Conservation (phyloP, 2,113 vertebrate species). For the Dipodomys spectabilis region DNA sequence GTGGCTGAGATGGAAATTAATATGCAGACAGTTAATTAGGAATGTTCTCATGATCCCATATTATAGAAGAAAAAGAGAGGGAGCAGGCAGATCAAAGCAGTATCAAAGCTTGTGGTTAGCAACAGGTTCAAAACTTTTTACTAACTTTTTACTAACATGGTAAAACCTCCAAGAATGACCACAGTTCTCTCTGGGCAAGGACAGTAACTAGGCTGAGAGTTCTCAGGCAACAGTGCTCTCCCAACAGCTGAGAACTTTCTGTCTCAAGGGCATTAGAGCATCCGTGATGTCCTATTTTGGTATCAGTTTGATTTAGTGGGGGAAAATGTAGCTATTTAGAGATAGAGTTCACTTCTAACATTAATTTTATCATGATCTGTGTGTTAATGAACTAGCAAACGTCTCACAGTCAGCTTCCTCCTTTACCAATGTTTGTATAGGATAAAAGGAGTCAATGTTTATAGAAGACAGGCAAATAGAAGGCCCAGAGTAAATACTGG, state of each 20-base stretch:
- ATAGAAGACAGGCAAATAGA: background rate
- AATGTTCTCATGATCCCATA: background rate
- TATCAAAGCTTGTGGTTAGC: background rate
- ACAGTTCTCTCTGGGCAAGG: background rate
- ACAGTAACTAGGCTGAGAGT: background rate
- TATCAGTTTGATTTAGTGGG: background rate
- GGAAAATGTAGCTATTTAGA: background rate
- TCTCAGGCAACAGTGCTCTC: background rate
- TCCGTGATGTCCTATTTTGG: background rate
- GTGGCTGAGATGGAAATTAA: background rate
- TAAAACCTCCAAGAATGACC: background rate
- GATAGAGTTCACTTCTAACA: background rate
- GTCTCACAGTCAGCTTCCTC: background rate
- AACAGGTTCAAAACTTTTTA: background rate
- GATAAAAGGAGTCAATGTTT: background rate
- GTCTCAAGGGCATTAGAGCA: background rate
- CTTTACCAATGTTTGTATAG: background rate
- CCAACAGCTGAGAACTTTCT: background rate
- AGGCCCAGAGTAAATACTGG: background rate
- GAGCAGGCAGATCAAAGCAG: background rate
- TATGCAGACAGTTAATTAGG: background rate
- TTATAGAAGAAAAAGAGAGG: background rate
- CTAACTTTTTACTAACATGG: background rate
- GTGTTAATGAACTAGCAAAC: background rate
- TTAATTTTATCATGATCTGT: background rate